Percentiles rank a stretch among this genome's conserved stretches.
These are phyloP conservation scores for Ectropis crepuscularia DNA, from an alignment of 2,888 invertebrate genomes.

Conservation along the genomic window DNA sequence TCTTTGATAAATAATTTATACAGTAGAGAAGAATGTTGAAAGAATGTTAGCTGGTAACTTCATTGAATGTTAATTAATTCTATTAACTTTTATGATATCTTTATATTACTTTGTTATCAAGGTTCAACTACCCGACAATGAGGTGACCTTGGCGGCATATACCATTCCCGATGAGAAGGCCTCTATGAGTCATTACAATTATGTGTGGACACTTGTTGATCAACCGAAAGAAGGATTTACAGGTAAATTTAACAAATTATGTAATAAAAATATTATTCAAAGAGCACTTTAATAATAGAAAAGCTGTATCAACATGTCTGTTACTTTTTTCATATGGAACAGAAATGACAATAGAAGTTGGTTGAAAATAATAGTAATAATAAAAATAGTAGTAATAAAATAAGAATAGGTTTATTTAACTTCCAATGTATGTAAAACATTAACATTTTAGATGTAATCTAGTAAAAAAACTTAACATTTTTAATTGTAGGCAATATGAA, in stretches of 20 bases:
- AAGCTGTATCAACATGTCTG: too few relatives aligned
- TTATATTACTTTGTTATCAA: slow-evolving; percentile 17
- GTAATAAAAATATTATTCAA: neutral
- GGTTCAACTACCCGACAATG: slow-evolving; percentile 91
- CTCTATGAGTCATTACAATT: slow-evolving; percentile 91
- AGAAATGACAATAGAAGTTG: too few relatives aligned
- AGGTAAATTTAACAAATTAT: slow-evolving; percentile 54
- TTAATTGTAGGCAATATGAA: slow-evolving; percentile 87
- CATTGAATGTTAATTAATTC: neutral
- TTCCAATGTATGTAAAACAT: too few relatives aligned
- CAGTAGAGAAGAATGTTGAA: too few relatives aligned
- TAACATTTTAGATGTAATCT: too few relatives aligned
- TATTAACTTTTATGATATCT: neutral
- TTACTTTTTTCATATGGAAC: too few relatives aligned
- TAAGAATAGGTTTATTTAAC: too few relatives aligned
- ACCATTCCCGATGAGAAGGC: slow-evolving; percentile 90
- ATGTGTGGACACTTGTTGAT: slow-evolving; percentile 94
- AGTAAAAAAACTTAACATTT: too few relatives aligned
- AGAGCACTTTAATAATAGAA: neutral
- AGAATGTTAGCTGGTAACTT: neutral
- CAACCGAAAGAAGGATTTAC: slow-evolving; percentile 91
- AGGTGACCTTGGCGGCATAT: slow-evolving; percentile 92
- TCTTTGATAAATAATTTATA: too few relatives aligned
- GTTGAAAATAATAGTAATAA: too few relatives aligned
- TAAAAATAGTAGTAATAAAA: too few relatives aligned